Percentiles rank a stretch among this genome's conserved stretches.
Evolutionary conservation across 1,140 invertebrate species (phyloP).

Genomic region (Zaprionus inermis): DNA sequence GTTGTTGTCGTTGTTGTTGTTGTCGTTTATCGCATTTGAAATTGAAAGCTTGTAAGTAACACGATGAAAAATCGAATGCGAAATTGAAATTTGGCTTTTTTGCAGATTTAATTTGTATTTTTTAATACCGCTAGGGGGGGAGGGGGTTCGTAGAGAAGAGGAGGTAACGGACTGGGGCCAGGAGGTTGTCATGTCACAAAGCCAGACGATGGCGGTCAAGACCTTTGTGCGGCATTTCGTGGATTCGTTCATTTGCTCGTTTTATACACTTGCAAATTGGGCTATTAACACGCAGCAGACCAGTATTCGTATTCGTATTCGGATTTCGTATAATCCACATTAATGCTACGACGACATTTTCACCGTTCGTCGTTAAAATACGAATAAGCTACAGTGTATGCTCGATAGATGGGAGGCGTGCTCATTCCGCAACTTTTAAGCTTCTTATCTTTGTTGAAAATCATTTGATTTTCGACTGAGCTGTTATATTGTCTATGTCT

Average conservation of each 20-base stretch:
- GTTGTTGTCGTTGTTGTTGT: conserved; percentile 40
- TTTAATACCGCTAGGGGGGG: not conserved
- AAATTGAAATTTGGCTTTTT: conserved; percentile 67
- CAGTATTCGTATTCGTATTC: not conserved
- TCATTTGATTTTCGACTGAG: not conserved
- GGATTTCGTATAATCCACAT: conserved; percentile 4
- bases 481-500: not conserved
- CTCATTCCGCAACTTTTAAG: not conserved
- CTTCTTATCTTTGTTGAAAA: not conserved
- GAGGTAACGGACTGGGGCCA: not conserved
- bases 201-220: conserved; percentile 13
- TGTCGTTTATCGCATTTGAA: conserved; percentile 76
- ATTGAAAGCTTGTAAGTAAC: conserved; percentile 76
- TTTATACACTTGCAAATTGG: conserved; percentile 19
- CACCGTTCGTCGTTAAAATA: conserved; percentile 3
- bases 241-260: not conserved
- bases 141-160: not conserved
- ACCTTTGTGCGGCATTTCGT: conserved; percentile 17
- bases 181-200: conserved; percentile 10
- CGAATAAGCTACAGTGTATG: not conserved
- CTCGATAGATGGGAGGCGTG: not conserved
- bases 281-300: conserved; percentile 1
- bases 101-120: conserved; percentile 58
- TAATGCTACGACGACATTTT: not conserved
- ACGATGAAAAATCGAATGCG: conserved; percentile 63